Conservation (phyloP, 2,113 vertebrate species). For the Pheucticus melanocephalus region DNA sequence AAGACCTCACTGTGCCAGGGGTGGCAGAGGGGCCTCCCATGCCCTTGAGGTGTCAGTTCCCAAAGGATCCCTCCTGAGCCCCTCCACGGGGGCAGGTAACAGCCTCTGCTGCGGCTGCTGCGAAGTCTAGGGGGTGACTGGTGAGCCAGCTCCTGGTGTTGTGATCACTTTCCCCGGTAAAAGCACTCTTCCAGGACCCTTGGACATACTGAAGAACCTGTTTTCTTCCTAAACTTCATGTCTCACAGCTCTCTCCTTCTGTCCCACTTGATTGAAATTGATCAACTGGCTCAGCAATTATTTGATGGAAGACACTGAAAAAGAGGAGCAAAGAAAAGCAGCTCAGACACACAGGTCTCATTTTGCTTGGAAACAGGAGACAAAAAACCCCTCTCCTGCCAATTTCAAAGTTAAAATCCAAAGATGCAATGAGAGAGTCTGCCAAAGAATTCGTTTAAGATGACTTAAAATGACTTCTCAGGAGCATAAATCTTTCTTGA, state of each 20-base stretch:
- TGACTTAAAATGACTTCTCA: neutral
- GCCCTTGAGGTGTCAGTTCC: neutral
- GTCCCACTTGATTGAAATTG: neutral
- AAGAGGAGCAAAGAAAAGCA: neutral
- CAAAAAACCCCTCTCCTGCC: neutral
- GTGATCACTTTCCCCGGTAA: neutral
- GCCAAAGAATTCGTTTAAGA: neutral
- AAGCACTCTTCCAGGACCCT: neutral
- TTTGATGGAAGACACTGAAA: neutral
- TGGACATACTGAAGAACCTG: neutral
- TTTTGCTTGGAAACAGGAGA: neutral
- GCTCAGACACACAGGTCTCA: neutral
- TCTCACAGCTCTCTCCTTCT: neutral
- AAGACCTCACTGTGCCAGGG: neutral
- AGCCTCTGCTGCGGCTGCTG: neutral
- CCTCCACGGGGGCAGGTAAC: neutral
- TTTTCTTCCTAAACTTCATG: neutral
- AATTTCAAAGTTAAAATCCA: neutral
- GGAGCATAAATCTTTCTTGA: neutral
- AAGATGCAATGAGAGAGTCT: neutral
- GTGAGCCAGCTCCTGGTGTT: neutral
- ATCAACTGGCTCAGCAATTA: neutral
- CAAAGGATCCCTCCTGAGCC: neutral
- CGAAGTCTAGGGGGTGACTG: neutral
- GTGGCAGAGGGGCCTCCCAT: neutral